Evolutionary conservation across 2,888 invertebrate genomes (phyloP).

Genomic region (Heliconius cydno): DNA sequence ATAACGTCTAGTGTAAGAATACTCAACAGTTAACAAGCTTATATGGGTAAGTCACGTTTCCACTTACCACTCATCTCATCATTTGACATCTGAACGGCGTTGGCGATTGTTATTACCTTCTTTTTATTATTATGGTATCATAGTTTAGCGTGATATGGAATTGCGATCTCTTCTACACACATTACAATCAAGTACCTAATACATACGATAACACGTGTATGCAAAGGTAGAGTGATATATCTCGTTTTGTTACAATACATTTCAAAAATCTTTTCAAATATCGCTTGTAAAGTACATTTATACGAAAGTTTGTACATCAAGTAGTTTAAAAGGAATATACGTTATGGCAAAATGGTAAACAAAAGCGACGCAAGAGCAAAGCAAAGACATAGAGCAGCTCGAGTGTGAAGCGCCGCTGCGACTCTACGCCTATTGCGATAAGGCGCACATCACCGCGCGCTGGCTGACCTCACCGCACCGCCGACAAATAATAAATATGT

Average conservation of each 20-base stretch:
- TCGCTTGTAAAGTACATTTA: not conserved
- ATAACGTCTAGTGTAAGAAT: slow-evolving; percentile 53
- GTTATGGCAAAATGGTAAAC: slow-evolving; percentile 50
- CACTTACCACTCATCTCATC: slow-evolving; percentile 49
- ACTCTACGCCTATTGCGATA: slow-evolving; percentile 78
- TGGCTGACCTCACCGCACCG: slow-evolving; percentile 77
- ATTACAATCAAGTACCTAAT: slow-evolving; percentile 22
- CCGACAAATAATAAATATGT: slow-evolving; percentile 83
- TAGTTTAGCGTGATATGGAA: not conserved
- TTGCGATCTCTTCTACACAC: not conserved
- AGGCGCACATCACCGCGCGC: slow-evolving; percentile 75
- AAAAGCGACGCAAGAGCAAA: slow-evolving; percentile 78
- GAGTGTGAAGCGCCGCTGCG: slow-evolving; percentile 66
- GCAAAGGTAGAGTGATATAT: not conserved
- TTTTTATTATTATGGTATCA: slow-evolving; percentile 25
- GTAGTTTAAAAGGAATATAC: not conserved
- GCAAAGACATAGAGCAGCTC: slow-evolving; percentile 69
- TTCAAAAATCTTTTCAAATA: not conserved
- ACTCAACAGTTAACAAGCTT: slow-evolving; percentile 56
- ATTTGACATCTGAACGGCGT: slow-evolving; percentile 42
- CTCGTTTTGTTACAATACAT: not conserved
- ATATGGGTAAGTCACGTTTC: slow-evolving; percentile 57
- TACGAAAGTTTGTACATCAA: not conserved
- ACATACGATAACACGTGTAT: slow-evolving; percentile 11
- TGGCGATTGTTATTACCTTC: slow-evolving; percentile 20